A percentile compares a stretch with the other conserved stretches of the same genome.
phyloP scores from a whole-genome alignment of 1,140 invertebrate genomes.

The Rhyzopertha dominica region DNA sequence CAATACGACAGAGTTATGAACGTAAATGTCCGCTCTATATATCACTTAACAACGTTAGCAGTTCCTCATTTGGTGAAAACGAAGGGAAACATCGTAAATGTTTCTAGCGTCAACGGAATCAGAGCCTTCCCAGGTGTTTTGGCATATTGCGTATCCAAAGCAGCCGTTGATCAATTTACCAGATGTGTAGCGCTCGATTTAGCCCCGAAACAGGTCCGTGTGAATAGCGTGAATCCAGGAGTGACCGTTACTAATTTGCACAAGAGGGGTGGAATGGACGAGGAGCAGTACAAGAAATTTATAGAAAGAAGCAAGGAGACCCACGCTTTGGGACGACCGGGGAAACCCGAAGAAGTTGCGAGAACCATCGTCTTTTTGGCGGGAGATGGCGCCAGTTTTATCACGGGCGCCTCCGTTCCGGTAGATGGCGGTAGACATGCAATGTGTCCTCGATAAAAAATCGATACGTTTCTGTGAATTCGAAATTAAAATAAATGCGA shows the following conservation, averaged over 20 bases:
- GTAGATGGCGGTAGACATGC: conserved; percentile 78
- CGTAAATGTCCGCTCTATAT: conserved; percentile 78
- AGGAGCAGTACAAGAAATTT: conserved; percentile 63
- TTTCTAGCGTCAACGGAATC: conserved; percentile 84
- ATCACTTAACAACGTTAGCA: conserved; percentile 77
- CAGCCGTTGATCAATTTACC: conserved; percentile 86
- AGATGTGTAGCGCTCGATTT: conserved; percentile 75
- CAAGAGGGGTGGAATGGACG: conserved; percentile 60
- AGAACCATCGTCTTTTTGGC: conserved; percentile 73
- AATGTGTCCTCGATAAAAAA: conserved; percentile 65
- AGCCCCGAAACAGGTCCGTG: conserved; percentile 72
- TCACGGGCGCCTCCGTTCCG: conserved; percentile 68
- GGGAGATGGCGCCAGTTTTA: conserved; percentile 68
- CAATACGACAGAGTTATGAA: conserved; percentile 83
- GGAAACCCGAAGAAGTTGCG: conserved; percentile 69
- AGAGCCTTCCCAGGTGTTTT: conserved; percentile 71
- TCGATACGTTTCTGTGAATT: no score
- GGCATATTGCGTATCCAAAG: conserved; percentile 85
- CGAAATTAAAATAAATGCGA: no score
- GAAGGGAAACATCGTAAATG: conserved; percentile 84
- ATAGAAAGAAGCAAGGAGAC: conserved; percentile 65
- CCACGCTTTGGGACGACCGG: conserved; percentile 70
- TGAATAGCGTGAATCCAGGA: conserved; percentile 83
- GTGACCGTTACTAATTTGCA: conserved; percentile 67
- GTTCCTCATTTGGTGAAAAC: conserved; percentile 76